Evolutionary conservation across 2,113 vertebrate genomes (phyloP).

Genomic region (Xyrauchen texanus): DNA sequence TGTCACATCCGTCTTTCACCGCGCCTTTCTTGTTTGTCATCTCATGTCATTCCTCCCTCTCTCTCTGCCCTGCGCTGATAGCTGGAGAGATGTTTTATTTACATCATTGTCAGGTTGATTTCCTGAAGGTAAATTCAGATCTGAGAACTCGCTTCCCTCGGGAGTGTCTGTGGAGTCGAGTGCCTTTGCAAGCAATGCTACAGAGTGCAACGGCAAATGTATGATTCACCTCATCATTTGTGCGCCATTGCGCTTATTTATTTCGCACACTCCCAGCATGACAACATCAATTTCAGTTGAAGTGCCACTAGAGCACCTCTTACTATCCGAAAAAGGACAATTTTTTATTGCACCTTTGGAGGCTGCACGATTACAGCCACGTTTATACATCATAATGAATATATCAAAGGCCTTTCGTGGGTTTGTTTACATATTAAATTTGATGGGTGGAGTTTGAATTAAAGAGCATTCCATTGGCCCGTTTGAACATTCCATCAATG

Average conservation of each 20-base stretch:
- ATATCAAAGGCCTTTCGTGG: too few relatives aligned
- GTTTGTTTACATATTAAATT: too few relatives aligned
- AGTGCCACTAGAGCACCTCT: background rate
- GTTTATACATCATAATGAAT: too few relatives aligned
- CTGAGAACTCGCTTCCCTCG: conserved; percentile 35
- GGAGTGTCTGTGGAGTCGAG: conserved; percentile 38
- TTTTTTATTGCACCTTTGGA: background rate
- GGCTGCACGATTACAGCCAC: background rate
- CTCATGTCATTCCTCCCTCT: background rate
- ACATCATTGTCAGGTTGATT: conserved; percentile 52
- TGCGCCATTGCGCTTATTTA: background rate
- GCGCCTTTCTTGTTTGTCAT: conserved; percentile 32
- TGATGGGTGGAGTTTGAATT: too few relatives aligned
- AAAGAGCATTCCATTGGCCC: too few relatives aligned
- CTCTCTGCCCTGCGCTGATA: conserved; percentile 34
- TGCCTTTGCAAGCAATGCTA: background rate
- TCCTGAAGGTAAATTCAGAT: conserved; percentile 57
- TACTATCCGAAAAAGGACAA: background rate
- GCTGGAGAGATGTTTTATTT: conserved; percentile 55
- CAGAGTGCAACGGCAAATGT: too few relatives aligned
- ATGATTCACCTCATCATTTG: too few relatives aligned
- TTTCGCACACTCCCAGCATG: background rate
- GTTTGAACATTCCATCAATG: too few relatives aligned
- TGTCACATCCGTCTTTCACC: conserved; percentile 22
- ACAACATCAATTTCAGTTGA: background rate